Evolutionary conservation across 1,140 invertebrate species (phyloP).

Genomic region (Dufourea novaeangliae): DNA sequence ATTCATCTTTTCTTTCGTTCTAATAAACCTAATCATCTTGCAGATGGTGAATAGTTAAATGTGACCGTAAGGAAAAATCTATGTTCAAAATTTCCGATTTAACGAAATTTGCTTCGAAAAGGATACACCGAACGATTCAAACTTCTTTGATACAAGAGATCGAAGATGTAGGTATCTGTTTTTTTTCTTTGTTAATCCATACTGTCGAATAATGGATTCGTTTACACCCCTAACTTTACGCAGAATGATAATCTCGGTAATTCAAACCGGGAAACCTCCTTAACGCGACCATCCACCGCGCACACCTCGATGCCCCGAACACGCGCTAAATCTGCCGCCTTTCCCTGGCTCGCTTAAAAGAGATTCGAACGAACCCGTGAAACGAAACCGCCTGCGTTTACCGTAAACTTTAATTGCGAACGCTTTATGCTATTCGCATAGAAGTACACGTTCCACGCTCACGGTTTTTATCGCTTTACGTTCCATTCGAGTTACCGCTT

Average conservation of each 20-base stretch:
- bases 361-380: not conserved
- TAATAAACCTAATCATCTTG: too few species aligned
- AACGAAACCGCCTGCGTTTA: slow-evolving; percentile 21
- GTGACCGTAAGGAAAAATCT: not conserved
- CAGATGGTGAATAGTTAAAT: not conserved
- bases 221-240: not conserved
- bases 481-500: not conserved
- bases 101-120: not conserved
- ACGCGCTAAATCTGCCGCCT: not conserved
- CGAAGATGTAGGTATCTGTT: not conserved
- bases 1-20: too few species aligned
- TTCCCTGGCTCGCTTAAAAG: not conserved
- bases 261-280: slow-evolving; percentile 13
- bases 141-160: too few species aligned
- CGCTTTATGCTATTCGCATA: not conserved
- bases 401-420: slow-evolving; percentile 20
- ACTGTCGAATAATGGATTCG: not conserved
- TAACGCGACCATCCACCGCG: not conserved
- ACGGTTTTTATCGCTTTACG: not conserved
- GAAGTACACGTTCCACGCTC: not conserved
- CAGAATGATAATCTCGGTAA: not conserved
- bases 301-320: not conserved
- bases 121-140: too few species aligned
- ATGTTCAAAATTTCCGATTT: not conserved
- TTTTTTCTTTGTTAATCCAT: not conserved